Evolutionary conservation across 1,140 invertebrate genomes (phyloP).

Genomic region (Drosophila ogumai): DNA sequence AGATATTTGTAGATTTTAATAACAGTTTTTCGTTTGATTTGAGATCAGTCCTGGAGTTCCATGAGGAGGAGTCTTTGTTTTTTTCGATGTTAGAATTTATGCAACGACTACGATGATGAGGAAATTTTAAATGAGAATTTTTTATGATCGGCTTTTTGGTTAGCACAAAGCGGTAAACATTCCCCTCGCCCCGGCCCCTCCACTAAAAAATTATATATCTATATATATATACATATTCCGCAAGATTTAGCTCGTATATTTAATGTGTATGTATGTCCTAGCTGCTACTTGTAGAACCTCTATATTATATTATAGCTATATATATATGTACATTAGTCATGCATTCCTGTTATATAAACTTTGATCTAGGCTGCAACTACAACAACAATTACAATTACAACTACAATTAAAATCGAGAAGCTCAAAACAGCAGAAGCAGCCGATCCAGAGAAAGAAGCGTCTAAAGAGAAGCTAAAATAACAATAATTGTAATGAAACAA

Average conservation of each 20-base stretch:
- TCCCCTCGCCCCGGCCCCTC: conserved; percentile 43
- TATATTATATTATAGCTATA: conserved; percentile 48
- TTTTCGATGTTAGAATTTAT: conserved; percentile 56
- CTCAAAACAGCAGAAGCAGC: conserved; percentile 59
- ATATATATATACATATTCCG: conserved; percentile 23
- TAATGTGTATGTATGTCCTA: conserved; percentile 51
- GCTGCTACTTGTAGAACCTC: conserved; percentile 70
- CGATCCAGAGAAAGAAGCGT: conserved; percentile 57
- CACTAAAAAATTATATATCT: conserved; percentile 25
- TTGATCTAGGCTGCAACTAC: conserved; percentile 63
- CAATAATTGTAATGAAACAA: conserved; percentile 50
- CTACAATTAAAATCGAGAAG: conserved; percentile 54
- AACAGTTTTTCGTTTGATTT: conserved; percentile 31
- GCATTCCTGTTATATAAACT: conserved; percentile 78
- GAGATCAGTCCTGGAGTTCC: conserved; percentile 41
- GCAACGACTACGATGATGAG: conserved; percentile 6
- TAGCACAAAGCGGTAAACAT: conserved; percentile 75
- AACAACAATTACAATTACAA: conserved; percentile 33
- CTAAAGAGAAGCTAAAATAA: conserved; percentile 69
- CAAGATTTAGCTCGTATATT: conserved; percentile 46
- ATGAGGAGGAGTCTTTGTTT: conserved; percentile 28
- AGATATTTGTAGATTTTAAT: conserved; percentile 53
- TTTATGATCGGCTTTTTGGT: conserved; percentile 61
- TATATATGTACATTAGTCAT: conserved; percentile 66
- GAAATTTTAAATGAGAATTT: conserved; percentile 28